phyloP scores from a whole-genome alignment of 37 sponge, comb jelly and placozoan genomes.

The Geodia barretti region DNA sequence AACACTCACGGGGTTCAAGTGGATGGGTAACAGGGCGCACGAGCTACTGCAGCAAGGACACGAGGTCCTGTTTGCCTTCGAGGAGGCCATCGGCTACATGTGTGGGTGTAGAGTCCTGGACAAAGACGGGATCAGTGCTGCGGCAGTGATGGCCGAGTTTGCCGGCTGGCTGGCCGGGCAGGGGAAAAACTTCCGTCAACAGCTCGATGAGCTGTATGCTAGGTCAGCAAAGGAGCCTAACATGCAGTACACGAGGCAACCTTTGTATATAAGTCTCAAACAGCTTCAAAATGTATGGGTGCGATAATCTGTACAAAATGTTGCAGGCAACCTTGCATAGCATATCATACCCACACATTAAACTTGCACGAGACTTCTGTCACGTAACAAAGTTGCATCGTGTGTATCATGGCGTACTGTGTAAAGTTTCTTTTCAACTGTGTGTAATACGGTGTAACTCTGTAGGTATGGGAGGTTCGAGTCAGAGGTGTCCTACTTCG shows the following conservation, averaged over 20 bases:
- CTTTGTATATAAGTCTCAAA: too few species aligned
- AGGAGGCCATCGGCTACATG: conserved; percentile 99
- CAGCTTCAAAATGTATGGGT: not conserved
- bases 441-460: not conserved
- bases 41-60: conserved; percentile 66
- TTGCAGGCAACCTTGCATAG: too few species aligned
- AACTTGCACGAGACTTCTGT: too few species aligned
- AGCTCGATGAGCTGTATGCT: conserved; percentile 73
- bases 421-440: too few species aligned
- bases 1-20: conserved; percentile 98
- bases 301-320: not conserved
- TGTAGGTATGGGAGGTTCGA: conserved; percentile 78
- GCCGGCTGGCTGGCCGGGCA: conserved; percentile 68
- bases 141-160: conserved; percentile 82
- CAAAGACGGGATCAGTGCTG: conserved; percentile 97
- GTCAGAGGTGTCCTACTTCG: conserved; percentile 77
- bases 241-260: too few species aligned
- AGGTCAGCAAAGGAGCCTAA: conserved; percentile 67
- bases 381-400: too few species aligned
- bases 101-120: conserved; percentile 91
- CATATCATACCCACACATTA: too few species aligned
- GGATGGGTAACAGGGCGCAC: conserved; percentile 96
- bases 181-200: conserved; percentile 60
- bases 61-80: conserved; percentile 92
- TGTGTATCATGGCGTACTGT: too few species aligned